Evolutionary conservation across 2,113 vertebrate genomes (phyloP).

Genomic region (Elachura formosa): DNA sequence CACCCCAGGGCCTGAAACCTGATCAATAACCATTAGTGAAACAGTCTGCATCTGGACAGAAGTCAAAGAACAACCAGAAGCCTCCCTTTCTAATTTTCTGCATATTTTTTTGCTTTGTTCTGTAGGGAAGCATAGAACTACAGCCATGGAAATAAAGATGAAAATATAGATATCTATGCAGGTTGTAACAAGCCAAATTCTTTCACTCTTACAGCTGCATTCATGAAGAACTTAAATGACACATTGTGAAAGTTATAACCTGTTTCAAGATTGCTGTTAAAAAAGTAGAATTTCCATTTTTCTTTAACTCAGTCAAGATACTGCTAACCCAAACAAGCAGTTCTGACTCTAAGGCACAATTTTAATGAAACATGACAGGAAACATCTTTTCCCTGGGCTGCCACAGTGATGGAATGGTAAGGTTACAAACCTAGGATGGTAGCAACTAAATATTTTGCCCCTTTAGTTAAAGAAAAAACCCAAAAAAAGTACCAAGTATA

Average conservation of each 20-base stretch:
- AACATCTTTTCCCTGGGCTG: neutral
- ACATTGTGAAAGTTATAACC: neutral
- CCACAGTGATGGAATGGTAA: neutral
- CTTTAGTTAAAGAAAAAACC: neutral
- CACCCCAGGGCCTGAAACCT: neutral
- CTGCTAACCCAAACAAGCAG: neutral
- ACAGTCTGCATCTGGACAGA: neutral
- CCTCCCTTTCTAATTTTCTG: neutral
- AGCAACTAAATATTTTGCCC: neutral
- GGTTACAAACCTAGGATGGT: neutral
- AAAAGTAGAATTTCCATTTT: neutral
- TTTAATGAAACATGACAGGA: neutral
- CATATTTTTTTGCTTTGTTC: neutral
- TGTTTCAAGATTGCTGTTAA: neutral
- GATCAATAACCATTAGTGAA: neutral
- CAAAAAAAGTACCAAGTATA: neutral
- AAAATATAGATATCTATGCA: neutral
- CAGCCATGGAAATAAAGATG: neutral
- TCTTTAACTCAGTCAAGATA: neutral
- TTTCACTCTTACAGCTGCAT: neutral
- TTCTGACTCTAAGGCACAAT: neutral
- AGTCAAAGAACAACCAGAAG: neutral
- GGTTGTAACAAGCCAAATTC: neutral
- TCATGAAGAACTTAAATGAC: neutral
- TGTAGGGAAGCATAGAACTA: neutral